Percentiles rank a stretch among this genome's conserved stretches.
Evolutionary conservation across 2,797 vertebrate species (phyloP).

Genomic region (Manis crassicaudata): DNA sequence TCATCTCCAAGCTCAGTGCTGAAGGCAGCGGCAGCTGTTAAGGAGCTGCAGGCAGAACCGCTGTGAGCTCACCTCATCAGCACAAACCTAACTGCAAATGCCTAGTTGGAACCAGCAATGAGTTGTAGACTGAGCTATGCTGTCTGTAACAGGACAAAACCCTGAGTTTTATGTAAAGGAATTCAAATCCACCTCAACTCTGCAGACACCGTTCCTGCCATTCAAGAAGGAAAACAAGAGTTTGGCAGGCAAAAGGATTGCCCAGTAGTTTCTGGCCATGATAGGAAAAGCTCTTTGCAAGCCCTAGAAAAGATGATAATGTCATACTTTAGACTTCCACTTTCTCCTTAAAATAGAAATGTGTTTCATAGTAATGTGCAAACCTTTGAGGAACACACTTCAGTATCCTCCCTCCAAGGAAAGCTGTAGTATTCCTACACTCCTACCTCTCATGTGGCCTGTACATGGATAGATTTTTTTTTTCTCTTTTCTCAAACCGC

Average conservation of each 20-base stretch:
- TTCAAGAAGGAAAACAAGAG: background rate
- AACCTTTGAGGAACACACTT: background rate
- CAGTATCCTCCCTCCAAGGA: background rate
- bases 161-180: conserved; percentile 1
- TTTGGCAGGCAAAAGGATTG: background rate
- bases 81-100: background rate
- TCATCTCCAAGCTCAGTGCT: background rate
- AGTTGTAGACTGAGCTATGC: background rate
- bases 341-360: background rate
- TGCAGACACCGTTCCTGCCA: background rate
- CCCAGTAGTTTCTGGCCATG: background rate
- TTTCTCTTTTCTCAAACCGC: background rate
- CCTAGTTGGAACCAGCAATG: background rate
- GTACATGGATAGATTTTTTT: background rate
- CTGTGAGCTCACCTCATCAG: background rate
- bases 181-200: conserved; percentile 3
- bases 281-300: background rate
- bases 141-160: background rate
- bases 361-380: background rate
- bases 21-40: background rate
- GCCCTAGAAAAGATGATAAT: background rate
- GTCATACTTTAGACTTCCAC: background rate
- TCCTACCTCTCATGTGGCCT: background rate
- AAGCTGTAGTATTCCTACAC: background rate
- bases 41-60: background rate